Base-by-base conservation (phyloP, 2,113 vertebrate genomes). In the Cervus canadensis region DNA sequence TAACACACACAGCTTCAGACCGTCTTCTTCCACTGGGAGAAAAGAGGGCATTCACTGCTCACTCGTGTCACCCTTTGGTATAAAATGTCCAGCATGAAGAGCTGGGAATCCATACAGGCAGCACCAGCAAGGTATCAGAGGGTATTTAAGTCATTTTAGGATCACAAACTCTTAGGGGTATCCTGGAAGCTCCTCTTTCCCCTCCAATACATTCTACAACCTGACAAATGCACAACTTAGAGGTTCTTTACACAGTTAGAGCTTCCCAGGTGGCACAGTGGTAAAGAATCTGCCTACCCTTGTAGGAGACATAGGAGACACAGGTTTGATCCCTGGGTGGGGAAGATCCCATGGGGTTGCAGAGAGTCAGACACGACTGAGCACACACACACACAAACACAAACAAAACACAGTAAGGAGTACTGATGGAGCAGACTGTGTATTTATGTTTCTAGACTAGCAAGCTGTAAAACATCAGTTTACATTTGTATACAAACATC, bases 361-460 rank as follows among this genome's bases (percentile, higher is more conserved):
- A 76, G 23, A 74, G 71, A 74, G 36, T 76, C 71, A 14, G 6
- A 76, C 71, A 43, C 6, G 12, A 26, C 36, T 76, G 71, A 76
- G 40, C 23, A 43, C 6, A 43, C 25, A 74, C 36, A 43, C 5
- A 26, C 19, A 40, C n/a, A 76, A 25, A 74, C 0, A 25, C 36
- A 76, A 26, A 76, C 6, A 14, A 76, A 26, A 76, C 67, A 40
- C 40, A 76, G 40, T 26, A 43, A 91, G 97, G 6, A 71, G 5
- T 23, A 64, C 30, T 71, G 92, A 90, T n/a, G 64, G 89, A 88
- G 5, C 82, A 85, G 30, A 82, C 19, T 48, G 15, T 40, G 40
- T 30, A 26, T 57, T 74, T 91, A 71, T 85, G 52, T 91, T 94
- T 97, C 95, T 56, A 78, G 71, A 85, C 90, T 89, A 81, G 85